Base-by-base conservation (phyloP, 2,113 vertebrate genomes). In the Etheostoma spectabile region DNA sequence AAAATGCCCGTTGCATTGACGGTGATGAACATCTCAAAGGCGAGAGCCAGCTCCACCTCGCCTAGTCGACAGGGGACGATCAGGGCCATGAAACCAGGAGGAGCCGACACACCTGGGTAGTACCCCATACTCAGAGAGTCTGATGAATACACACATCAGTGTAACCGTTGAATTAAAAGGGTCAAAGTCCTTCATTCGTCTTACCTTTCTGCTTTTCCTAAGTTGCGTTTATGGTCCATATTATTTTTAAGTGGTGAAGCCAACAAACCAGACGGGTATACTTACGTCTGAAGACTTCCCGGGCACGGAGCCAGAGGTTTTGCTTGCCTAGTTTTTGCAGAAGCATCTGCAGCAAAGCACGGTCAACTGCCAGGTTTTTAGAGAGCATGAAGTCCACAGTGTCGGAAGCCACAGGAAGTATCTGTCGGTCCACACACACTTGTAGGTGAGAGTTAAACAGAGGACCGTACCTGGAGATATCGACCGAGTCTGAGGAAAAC, bases 11-110 rank as follows among this genome's bases (percentile, higher is more conserved):
- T 93, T 21, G 96, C 94, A 62, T 97, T 97, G 86, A 95, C 93
- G 52, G 96, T 94, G 83, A 99, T 93, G 89, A 99, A 97, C 91
- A 97, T 94, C 95, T 99, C 97, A 10, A 97, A 95, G 42, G 95
- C 85, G 89, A 99, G 91, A 27, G 97, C 95, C 95, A 99, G 96
- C 92, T 99, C 98, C 80, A 98, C 91, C 79, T 99, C 97, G 53
- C 95, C 96, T 35, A 99, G 87, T 5, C 88, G 91, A 79, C 93
- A 96, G 0, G 97, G 96, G 81, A 99, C 91, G 0, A 55, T 85
- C 52, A 99, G 88, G 8, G 92, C 51, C 91, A 95, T 96, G 61
- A 83, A 86, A 65, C 91, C 94, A 1, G 92, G 74, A 51, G 95
- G 94, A 74, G 94, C 95, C 0, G 95, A 93, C 67, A 97, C 80